Percentiles rank a stretch among this genome's conserved stretches.
phyloP scores from a whole-genome alignment of 2,888 invertebrate genomes.

The Drosophila falleni region DNA sequence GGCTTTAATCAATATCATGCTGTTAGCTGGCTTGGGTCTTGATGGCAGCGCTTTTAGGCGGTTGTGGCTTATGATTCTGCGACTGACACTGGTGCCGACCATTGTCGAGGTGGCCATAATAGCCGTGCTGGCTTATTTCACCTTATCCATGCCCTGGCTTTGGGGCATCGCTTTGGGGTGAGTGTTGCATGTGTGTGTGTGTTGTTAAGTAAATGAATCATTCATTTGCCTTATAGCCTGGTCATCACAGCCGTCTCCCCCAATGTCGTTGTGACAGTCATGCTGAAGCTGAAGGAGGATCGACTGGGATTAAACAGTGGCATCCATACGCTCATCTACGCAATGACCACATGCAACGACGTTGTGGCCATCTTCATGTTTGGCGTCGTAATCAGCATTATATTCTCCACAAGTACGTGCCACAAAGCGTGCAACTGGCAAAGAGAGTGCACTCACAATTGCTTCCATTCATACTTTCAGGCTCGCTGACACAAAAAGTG shows the following conservation, averaged over 20 bases:
- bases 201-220: too few relatives aligned
- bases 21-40: slow-evolving; percentile 88
- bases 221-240: slow-evolving; percentile 85
- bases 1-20: slow-evolving; percentile 88
- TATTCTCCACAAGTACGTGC: slow-evolving; percentile 88
- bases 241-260: slow-evolving; percentile 90
- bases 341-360: slow-evolving; percentile 89
- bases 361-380: slow-evolving; percentile 91
- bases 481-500: slow-evolving; percentile 86
- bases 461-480: slow-evolving; percentile 75
- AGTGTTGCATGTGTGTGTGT: slow-evolving; percentile 54
- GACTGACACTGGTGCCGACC: slow-evolving; percentile 88
- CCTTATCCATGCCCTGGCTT: slow-evolving; percentile 88
- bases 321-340: slow-evolving; percentile 89
- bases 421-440: slow-evolving; percentile 12
- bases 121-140: slow-evolving; percentile 86
- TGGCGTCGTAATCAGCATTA: slow-evolving; percentile 88
- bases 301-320: slow-evolving; percentile 89
- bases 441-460: slow-evolving; percentile 10
- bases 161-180: slow-evolving; percentile 87
- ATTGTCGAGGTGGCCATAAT: slow-evolving; percentile 87
- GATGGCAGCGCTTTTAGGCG: slow-evolving; percentile 87
- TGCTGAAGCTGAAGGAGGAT: slow-evolving; percentile 88
- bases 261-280: slow-evolving; percentile 90
- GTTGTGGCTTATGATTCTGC: slow-evolving; percentile 86